Conservation (phyloP, 1,140 invertebrate species). For the Radopholus similis region DNA sequence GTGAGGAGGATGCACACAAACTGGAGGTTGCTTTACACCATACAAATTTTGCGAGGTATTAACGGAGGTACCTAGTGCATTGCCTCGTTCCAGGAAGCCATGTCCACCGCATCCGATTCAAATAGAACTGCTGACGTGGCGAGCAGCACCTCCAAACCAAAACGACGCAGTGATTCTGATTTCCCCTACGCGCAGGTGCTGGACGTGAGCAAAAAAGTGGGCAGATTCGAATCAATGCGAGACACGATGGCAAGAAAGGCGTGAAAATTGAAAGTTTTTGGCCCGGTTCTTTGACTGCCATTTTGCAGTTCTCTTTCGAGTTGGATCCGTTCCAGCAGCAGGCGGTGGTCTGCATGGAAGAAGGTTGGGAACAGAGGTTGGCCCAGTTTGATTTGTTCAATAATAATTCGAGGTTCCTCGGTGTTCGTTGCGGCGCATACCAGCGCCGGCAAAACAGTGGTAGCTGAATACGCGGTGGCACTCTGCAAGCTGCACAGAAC, state of each 20-base stretch:
- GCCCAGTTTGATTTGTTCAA: no score
- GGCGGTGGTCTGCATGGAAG: slow-evolving; percentile 87
- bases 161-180: no score
- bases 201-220: slow-evolving; percentile 30
- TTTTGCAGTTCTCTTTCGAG: slow-evolving; percentile 76
- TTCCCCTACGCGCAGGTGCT: slow-evolving; percentile 25
- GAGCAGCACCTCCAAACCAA: no score
- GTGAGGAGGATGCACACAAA: no score
- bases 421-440: slow-evolving; percentile 98
- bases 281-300: background rate
- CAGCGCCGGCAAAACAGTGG: slow-evolving; percentile 96
- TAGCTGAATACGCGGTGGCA: slow-evolving; percentile 94
- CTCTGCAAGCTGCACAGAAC: slow-evolving; percentile 86
- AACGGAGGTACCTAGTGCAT: no score
- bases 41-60: no score
- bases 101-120: no score
- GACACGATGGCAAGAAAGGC: slow-evolving; percentile 43
- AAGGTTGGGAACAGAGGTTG: no score
- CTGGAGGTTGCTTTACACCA: no score
- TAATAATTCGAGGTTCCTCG: no score
- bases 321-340: slow-evolving; percentile 94
- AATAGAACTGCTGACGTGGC: no score
- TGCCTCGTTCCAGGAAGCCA: no score
- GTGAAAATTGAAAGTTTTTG: background rate
- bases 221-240: slow-evolving; percentile 29